These are phyloP conservation scores for Morone chrysops DNA, from an alignment of 2,113 vertebrate genomes.

Conservation along the genomic window DNA sequence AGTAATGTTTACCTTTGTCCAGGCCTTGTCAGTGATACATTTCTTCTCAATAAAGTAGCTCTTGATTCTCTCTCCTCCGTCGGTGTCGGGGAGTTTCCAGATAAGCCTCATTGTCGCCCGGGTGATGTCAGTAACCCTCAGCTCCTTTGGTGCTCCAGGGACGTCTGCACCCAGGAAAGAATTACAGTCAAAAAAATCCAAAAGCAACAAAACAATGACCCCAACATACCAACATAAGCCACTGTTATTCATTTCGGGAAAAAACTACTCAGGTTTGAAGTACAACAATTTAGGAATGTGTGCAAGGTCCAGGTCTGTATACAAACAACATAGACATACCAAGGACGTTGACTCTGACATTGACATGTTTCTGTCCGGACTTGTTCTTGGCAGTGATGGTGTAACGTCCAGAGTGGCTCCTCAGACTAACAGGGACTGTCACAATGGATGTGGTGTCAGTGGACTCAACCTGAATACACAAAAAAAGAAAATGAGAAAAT, in stretches of 20 bases:
- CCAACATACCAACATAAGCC: fast-evolving
- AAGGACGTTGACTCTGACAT: conserved; percentile 94
- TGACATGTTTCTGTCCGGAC: conserved; percentile 95
- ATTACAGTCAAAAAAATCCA: conserved; percentile 4
- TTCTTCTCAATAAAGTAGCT: conserved; percentile 98
- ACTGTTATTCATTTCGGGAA: background rate
- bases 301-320: background rate
- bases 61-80: conserved; percentile 98
- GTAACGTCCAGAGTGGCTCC: conserved; percentile 95
- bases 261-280: background rate
- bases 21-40: conserved; percentile 92
- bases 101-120: conserved; percentile 92
- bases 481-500: background rate
- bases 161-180: conserved; percentile 85
- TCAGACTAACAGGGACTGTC: conserved; percentile 88
- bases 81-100: conserved; percentile 97
- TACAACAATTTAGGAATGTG: background rate
- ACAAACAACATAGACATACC: conserved; percentile 80
- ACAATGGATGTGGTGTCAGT: conserved; percentile 90
- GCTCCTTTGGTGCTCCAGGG: conserved; percentile 93
- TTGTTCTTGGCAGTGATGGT: conserved; percentile 98
- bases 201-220: background rate
- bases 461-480: conserved; percentile 87
- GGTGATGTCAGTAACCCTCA: conserved; percentile 95
- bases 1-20: conserved; percentile 88